Conservation (phyloP, 2,888 invertebrate species). For the Cataglyphis cursor region DNA sequence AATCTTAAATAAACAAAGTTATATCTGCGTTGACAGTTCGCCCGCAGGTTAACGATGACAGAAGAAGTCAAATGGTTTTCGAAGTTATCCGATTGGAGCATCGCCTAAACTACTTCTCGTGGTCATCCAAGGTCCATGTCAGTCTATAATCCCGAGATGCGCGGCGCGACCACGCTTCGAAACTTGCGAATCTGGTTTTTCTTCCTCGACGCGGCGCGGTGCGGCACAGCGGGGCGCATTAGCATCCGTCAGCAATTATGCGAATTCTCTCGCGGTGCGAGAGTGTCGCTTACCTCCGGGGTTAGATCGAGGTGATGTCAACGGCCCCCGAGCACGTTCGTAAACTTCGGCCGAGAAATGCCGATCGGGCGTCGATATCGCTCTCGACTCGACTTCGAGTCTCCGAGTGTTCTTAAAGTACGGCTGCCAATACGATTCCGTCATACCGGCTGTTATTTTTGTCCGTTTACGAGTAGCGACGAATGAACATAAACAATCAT, state of each 20-base stretch:
- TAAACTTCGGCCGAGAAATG: conserved; percentile 62
- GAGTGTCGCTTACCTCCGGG: conserved; percentile 59
- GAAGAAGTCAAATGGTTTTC: conserved; percentile 37
- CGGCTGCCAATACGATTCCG: conserved; percentile 46
- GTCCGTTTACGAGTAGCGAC: conserved; percentile 34
- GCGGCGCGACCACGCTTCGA: conserved; percentile 64
- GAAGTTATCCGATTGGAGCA: conserved; percentile 17
- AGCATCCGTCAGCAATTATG: conserved; percentile 78
- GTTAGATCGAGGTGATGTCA: conserved; percentile 60
- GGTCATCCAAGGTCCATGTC: conserved; percentile 24
- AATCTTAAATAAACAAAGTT: conserved; percentile 54
- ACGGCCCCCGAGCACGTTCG: conserved; percentile 65
- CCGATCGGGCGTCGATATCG: conserved; percentile 56
- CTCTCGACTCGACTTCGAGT: conserved; percentile 45
- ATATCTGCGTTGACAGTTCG: neutral
- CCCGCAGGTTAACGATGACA: neutral
- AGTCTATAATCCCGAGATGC: conserved; percentile 28
- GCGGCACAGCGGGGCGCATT: conserved; percentile 70
- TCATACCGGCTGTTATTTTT: conserved; percentile 29
- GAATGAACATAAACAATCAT: conserved; percentile 36
- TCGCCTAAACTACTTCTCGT: conserved; percentile 44
- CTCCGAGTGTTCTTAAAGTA: conserved; percentile 50
- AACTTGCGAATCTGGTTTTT: conserved; percentile 79
- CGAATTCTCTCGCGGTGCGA: conserved; percentile 72
- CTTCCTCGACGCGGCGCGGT: conserved; percentile 43